These are phyloP conservation scores for Mesocricetus auratus DNA, from an alignment of 2,113 vertebrate species.

Conservation along the genomic window DNA sequence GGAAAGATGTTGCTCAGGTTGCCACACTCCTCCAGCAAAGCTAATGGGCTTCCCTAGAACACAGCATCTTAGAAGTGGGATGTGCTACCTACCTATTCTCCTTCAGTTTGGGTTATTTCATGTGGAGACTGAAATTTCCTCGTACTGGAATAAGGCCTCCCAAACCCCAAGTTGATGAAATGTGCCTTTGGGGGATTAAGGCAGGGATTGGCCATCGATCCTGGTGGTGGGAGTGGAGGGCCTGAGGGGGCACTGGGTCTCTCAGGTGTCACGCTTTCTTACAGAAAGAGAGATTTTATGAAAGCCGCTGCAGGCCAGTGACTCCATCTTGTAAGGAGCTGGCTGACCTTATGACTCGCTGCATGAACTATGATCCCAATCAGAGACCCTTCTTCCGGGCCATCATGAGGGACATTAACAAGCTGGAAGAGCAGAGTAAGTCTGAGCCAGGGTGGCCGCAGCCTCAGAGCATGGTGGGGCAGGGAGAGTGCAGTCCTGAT, in stretches of 20 bases:
- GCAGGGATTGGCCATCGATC: not conserved
- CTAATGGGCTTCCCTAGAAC: not conserved
- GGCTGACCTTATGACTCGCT: constrained; percentile 97
- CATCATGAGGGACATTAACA: constrained; percentile 97
- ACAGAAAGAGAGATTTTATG: constrained; percentile 98
- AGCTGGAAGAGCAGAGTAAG: constrained; percentile 94
- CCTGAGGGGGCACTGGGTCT: not conserved
- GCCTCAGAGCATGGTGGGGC: not conserved
- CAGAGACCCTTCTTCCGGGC: constrained; percentile 98
- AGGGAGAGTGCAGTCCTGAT: not conserved
- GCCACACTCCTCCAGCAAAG: constrained; percentile 26
- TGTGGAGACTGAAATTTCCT: not conserved
- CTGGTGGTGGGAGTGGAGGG: not conserved
- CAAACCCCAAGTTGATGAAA: not conserved
- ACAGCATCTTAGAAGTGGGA: not conserved
- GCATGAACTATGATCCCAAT: constrained; percentile 98
- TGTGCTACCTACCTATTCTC: not conserved
- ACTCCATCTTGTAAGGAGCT: constrained; percentile 95
- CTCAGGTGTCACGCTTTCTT: not conserved
- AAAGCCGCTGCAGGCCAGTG: constrained; percentile 91
- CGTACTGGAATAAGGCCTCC: not conserved
- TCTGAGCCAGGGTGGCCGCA: accelerated
- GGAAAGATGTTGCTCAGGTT: not conserved
- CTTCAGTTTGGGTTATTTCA: not conserved
- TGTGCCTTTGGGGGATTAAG: not conserved